A percentile compares a stretch with the other conserved stretches of the same genome.
These are phyloP conservation scores for Saccopteryx bilineata DNA, from an alignment of 2,113 vertebrate species.

Conservation along the genomic window DNA sequence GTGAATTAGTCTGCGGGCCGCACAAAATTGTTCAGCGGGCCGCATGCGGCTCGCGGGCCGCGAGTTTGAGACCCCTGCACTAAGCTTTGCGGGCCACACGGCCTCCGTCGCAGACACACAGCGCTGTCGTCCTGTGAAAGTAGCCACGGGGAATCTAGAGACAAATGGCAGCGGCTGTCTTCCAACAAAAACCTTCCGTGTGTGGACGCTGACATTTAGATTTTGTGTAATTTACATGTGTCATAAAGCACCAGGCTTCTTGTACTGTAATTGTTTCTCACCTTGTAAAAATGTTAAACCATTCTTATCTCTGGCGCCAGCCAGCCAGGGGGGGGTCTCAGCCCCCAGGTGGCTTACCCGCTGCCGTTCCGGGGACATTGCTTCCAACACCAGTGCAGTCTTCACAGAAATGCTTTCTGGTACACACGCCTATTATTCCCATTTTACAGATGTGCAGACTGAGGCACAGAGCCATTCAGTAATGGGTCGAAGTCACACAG, in stretches of 20 bases:
- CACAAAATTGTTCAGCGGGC: no score
- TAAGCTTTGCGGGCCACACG: neutral
- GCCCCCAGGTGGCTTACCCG: neutral
- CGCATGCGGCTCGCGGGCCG: no score
- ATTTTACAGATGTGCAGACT: neutral
- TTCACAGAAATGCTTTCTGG: neutral
- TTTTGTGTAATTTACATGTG: neutral
- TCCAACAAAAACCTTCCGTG: neutral
- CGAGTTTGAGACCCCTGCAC: no score
- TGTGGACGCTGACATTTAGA: neutral
- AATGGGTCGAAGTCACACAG: neutral
- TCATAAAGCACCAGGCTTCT: neutral
- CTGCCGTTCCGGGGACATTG: neutral
- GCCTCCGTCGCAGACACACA: neutral
- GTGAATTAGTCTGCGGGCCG: no score
- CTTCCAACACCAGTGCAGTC: neutral
- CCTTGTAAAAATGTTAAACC: neutral
- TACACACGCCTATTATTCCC: neutral
- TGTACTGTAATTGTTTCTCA: constrained; percentile 5
- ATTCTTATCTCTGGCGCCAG: neutral
- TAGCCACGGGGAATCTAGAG: neutral
- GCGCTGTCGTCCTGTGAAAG: neutral
- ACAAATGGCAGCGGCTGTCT: neutral
- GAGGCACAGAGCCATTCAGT: neutral
- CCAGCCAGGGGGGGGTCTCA: neutral